Base-by-base conservation (phyloP, 2,113 vertebrate genomes). In the Anguilla japonica region DNA sequence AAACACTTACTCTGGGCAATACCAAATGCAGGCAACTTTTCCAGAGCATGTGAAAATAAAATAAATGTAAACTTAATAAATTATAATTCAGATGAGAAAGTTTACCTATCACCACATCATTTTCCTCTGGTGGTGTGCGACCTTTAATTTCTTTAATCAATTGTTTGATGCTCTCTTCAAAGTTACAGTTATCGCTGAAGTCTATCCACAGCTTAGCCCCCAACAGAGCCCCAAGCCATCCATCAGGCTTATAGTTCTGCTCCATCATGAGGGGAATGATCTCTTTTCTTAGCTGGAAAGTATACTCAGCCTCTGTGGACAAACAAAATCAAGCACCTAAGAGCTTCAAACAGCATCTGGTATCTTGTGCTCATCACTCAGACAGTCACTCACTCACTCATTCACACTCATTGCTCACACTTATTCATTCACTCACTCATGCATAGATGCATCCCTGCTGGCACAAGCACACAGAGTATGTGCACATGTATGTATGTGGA, bases 211-310 rank as follows among this genome's bases (percentile, higher is more conserved):
- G 84, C 75, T 86, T 88, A 11, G 79, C 26, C 34, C 84, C 84
- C 46, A 86, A 41, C 39, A 82, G 20, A 57, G 81, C 81, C n/a
- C 87, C 80, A 5, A 82, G 79, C 87, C 87, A 88, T 2, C 86
- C 86, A 26, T 87, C 86, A 26, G 86, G 63, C 18, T 50, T 80
- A 41, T 88, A 88, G 56, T 80, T 84, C 41, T 81, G 50, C 57
- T 88, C 84, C 87, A 88, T 88, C 84, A 71, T 85, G 87, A 85
- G 84, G 39, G 87, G 83, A 43, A 88, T 82, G 7, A 88, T 82
- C 29, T 81, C 78, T 67, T 88, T 84, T 67, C 84, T 79, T 34
- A 88, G 50, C 78, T 88, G 46, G 56, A 84, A 87, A 22, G 46
- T 60, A 46, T 87, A 87, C 60, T 87, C 83, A 7, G 87, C 87